Percentiles rank a stretch among this genome's conserved stretches.
Evolutionary conservation across 2,888 invertebrate genomes (phyloP).

Genomic region (Tanytarsus gracilentus): DNA sequence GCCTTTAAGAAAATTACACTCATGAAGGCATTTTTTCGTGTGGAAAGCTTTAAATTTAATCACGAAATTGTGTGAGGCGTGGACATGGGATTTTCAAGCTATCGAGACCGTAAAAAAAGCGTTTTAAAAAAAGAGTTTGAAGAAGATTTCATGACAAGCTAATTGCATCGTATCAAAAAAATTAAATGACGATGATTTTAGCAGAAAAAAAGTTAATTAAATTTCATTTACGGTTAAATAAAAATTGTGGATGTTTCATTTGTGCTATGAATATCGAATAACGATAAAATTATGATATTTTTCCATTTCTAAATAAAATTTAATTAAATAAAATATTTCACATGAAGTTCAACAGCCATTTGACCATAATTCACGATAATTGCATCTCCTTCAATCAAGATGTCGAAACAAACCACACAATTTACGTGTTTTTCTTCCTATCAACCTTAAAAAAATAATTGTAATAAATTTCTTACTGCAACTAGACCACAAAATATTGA

Average conservation of each 20-base stretch:
- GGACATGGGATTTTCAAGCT: not conserved
- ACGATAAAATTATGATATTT: not conserved
- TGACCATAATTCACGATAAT: slow-evolving; percentile 5
- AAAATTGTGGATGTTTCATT: slow-evolving; percentile 2
- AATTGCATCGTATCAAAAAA: slow-evolving; percentile 11
- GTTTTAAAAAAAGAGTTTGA: not conserved
- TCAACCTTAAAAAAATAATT: too few species aligned
- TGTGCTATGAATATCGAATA: not conserved
- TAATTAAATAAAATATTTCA: too few species aligned
- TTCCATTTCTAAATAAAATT: too few species aligned
- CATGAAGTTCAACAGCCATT: not conserved
- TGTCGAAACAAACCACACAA: too few species aligned
- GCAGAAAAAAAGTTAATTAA: slow-evolving; percentile 9
- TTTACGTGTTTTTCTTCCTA: too few species aligned
- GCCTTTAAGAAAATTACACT: not conserved
- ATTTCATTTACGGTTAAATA: slow-evolving; percentile 8
- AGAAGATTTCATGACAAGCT: slow-evolving; percentile 10
- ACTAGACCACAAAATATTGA: too few species aligned
- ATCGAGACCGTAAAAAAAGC: not conserved
- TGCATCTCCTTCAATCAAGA: too few species aligned
- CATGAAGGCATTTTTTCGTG: not conserved
- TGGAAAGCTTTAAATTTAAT: not conserved
- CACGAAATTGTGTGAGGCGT: slow-evolving; percentile 1
- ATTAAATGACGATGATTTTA: slow-evolving; percentile 7
- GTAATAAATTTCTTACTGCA: too few species aligned